Evolutionary conservation across 2,888 invertebrate genomes (phyloP).

Genomic region (Rotaria sp.): DNA sequence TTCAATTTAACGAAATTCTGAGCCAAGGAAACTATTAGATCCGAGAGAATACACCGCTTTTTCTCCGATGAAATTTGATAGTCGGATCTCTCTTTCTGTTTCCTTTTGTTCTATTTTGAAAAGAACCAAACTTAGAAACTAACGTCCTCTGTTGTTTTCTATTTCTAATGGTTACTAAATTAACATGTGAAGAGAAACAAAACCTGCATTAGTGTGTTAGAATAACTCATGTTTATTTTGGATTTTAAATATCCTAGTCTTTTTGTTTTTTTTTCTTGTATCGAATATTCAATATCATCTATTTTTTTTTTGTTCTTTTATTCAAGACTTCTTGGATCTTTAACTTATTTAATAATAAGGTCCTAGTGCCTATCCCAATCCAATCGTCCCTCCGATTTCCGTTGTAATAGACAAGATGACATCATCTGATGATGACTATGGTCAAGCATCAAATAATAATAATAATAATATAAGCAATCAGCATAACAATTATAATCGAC

Average conservation of each 20-base stretch:
- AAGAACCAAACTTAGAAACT: too few relatives aligned
- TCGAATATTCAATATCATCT: not conserved
- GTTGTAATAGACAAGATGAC: not conserved
- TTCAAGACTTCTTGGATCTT: not conserved
- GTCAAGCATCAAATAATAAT: not conserved
- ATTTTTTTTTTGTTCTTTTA: not conserved
- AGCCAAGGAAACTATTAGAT: too few relatives aligned
- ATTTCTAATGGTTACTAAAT: not conserved
- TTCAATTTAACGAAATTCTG: too few relatives aligned
- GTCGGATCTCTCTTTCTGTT: too few relatives aligned
- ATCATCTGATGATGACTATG: slow-evolving; percentile 7
- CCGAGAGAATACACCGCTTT: too few relatives aligned
- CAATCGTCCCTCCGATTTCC: not conserved
- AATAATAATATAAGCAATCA: not conserved
- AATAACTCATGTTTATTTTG: not conserved
- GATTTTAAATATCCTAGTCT: not conserved
- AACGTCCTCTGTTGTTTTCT: not conserved
- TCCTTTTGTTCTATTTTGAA: too few relatives aligned
- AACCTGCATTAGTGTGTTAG: not conserved
- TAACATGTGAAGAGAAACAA: not conserved
- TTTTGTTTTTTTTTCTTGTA: too few relatives aligned
- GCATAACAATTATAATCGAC: not conserved
- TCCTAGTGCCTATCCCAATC: not conserved
- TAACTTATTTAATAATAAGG: not conserved
- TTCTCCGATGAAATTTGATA: too few relatives aligned